Evolutionary conservation across 2,113 vertebrate species (phyloP).

Genomic region (Puffinus mauretanicus): DNA sequence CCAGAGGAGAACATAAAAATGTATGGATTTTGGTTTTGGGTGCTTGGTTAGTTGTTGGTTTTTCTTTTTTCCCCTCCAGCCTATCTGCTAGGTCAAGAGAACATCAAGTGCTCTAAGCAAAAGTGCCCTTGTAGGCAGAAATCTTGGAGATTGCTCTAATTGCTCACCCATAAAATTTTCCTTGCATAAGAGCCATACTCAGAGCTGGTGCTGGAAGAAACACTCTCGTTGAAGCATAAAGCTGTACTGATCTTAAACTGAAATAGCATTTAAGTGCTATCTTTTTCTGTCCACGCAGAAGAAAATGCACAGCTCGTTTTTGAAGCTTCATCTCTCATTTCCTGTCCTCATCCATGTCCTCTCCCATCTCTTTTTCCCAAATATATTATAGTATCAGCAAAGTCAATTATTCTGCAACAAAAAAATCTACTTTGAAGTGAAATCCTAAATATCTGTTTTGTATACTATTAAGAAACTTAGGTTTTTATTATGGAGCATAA

Average conservation of each 20-base stretch:
- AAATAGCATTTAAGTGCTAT: not conserved
- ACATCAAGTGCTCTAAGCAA: not conserved
- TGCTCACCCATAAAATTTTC: not conserved
- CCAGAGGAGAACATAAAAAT: not conserved
- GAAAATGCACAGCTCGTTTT: not conserved
- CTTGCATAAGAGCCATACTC: not conserved
- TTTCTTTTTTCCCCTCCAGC: not conserved
- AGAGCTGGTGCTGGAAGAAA: not conserved
- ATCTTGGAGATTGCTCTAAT: not conserved
- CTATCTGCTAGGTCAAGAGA: not conserved
- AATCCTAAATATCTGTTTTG: not conserved
- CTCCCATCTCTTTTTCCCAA: not conserved
- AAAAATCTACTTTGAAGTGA: not conserved
- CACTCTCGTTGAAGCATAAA: not conserved
- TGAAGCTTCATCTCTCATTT: not conserved
- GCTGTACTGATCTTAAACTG: not conserved
- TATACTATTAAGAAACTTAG: not conserved
- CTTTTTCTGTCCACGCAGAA: not conserved
- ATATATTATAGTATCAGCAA: not conserved
- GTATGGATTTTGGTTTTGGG: not conserved
- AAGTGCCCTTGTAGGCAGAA: not conserved
- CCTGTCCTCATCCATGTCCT: not conserved
- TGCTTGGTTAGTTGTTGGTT: not conserved
- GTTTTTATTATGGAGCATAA: not conserved
- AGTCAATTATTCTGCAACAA: not conserved